Conservation (phyloP, 1,140 invertebrate genomes). For the Heliconius eleuchia region DNA sequence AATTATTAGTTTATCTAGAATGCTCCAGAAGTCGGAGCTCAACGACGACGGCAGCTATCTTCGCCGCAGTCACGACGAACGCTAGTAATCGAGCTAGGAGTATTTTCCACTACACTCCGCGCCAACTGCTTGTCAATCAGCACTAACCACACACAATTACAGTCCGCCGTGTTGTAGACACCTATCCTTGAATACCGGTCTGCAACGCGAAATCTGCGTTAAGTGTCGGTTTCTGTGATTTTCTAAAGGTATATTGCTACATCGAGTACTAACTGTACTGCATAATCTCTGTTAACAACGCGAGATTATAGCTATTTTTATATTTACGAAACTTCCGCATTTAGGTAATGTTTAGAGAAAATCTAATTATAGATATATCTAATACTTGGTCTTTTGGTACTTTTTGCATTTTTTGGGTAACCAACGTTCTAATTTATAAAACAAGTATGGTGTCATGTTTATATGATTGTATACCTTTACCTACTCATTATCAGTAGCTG, state of each 20-base stretch:
- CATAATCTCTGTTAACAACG: not conserved
- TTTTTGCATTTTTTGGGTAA: not conserved
- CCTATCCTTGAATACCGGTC: conserved; percentile 40
- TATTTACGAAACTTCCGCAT: not conserved
- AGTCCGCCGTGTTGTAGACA: conserved; percentile 35
- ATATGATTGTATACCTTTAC: no score
- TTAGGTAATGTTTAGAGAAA: not conserved
- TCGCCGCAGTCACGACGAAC: conserved; percentile 37
- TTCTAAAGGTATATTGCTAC: conserved; percentile 28
- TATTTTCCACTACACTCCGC: conserved; percentile 33
- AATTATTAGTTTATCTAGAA: conserved; percentile 33
- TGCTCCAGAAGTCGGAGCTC: conserved; percentile 14
- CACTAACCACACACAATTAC: conserved; percentile 44
- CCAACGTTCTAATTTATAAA: no score
- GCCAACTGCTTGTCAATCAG: conserved; percentile 44
- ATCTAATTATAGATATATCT: not conserved
- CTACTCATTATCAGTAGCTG: no score
- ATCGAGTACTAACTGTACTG: conserved; percentile 6
- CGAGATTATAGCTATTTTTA: not conserved
- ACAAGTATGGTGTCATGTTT: no score
- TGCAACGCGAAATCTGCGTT: conserved; percentile 21
- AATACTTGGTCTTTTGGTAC: not conserved
- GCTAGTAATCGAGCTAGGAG: conserved; percentile 30
- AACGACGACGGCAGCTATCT: conserved; percentile 43
- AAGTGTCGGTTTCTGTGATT: conserved; percentile 34